These are phyloP conservation scores for Umimayanthus chanpuru DNA, from an alignment of 92 coral and sea anemone genomes.

Conservation along the genomic window DNA sequence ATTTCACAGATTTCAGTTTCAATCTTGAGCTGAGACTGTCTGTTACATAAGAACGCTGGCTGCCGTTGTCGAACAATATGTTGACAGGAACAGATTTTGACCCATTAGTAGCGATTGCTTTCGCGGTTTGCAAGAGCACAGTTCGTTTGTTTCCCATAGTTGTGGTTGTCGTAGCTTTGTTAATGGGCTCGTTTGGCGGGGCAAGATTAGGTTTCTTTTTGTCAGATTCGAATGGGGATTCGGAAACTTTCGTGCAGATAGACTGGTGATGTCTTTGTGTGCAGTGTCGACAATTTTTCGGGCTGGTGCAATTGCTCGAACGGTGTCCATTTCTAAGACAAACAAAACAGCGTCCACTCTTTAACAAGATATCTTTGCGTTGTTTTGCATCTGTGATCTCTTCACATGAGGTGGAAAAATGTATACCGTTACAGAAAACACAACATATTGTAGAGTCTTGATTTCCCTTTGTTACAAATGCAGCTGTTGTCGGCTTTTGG, in stretches of 20 bases:
- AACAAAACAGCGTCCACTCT: conserved; percentile 24
- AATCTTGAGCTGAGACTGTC: background rate
- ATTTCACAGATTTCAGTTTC: background rate
- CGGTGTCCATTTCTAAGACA: conserved; percentile 27
- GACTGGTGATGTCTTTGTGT: conserved; percentile 32
- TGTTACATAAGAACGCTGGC: conserved; percentile 54
- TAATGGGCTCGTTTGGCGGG: no score
- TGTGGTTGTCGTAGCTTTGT: conserved; percentile 6
- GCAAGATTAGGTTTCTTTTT: no score
- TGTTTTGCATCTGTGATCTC: background rate
- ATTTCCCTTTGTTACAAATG: background rate
- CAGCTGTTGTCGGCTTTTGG: background rate
- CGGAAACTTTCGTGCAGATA: background rate
- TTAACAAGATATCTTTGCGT: background rate
- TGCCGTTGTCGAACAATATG: conserved; percentile 61
- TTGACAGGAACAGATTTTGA: conserved; percentile 51
- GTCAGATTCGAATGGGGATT: background rate
- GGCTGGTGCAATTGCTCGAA: background rate
- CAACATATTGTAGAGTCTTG: background rate
- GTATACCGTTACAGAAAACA: conserved; percentile 7
- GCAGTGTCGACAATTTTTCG: conserved; percentile 22
- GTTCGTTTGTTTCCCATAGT: conserved; percentile 37
- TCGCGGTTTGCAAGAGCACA: conserved; percentile 64
- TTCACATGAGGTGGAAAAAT: conserved; percentile 26
- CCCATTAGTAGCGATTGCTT: conserved; percentile 57